Conservation (phyloP, 2,113 vertebrate genomes). For the Cavia porcellus region DNA sequence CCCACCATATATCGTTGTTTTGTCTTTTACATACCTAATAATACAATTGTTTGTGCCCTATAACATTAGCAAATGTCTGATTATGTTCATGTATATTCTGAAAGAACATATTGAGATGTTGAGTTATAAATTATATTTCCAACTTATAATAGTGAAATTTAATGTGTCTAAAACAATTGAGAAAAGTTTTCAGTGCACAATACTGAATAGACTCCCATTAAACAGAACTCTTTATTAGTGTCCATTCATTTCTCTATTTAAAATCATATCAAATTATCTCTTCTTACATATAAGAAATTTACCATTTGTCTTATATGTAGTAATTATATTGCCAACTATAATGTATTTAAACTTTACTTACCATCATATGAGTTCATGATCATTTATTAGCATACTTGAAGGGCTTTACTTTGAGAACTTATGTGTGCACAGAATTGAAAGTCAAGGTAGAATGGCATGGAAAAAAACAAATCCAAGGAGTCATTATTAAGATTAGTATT, state of each 20-base stretch:
- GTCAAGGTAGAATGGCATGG: accelerated
- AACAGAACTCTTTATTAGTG: not conserved
- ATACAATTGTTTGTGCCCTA: not conserved
- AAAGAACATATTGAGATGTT: not conserved
- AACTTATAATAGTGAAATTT: not conserved
- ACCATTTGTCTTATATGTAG: not conserved
- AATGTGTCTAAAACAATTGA: not conserved
- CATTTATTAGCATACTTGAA: not conserved
- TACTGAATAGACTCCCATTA: not conserved
- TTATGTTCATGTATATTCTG: not conserved
- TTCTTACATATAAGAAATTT: not conserved
- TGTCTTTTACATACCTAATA: not conserved
- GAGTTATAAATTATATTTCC: not conserved
- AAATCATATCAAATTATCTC: not conserved
- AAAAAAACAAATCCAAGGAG: not conserved
- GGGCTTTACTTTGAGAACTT: not conserved
- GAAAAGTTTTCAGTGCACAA: not conserved
- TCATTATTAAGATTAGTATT: too few species aligned
- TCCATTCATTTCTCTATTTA: not conserved
- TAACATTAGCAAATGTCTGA: not conserved
- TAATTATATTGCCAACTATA: not conserved
- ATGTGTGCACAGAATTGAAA: not conserved
- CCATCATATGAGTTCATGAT: not conserved
- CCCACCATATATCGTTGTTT: not conserved
- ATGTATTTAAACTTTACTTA: not conserved